Evolutionary conservation across 1,140 invertebrate genomes (phyloP).

Genomic region (Caenorhabditis brenneri): DNA sequence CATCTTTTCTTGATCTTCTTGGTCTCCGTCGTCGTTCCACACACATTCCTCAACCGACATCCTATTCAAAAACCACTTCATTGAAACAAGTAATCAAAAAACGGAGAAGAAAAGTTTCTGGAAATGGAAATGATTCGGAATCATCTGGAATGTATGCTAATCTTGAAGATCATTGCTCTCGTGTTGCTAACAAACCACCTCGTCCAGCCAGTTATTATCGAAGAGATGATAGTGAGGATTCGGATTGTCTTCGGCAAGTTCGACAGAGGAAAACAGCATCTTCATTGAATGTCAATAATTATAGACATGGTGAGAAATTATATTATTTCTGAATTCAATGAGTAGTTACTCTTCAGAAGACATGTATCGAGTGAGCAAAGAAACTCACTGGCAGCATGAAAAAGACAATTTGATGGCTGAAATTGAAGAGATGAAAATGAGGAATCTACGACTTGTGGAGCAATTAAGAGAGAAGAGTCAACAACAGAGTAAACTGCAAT

Average conservation of each 20-base stretch:
- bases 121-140: constrained; percentile 8
- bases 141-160: constrained; percentile 24
- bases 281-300: constrained; percentile 35
- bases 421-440: constrained; percentile 50
- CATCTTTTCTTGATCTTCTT: constrained; percentile 54
- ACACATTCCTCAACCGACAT: constrained; percentile 33
- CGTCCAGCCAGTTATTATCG: constrained; percentile 43
- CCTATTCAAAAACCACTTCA: constrained; percentile 13
- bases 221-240: constrained; percentile 46
- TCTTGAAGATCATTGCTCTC: constrained; percentile 13
- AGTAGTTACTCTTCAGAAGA: constrained; percentile 33
- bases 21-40: constrained; percentile 48
- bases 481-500: constrained; percentile 36
- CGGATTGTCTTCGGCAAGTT: constrained; percentile 17
- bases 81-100: constrained; percentile 10
- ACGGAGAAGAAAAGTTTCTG: constrained; percentile 3
- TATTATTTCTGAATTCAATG: too few relatives aligned
- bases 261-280: constrained; percentile 33
- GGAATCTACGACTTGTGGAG: constrained; percentile 46
- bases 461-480: constrained; percentile 49
- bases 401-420: constrained; percentile 48
- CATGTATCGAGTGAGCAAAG: constrained; percentile 39
- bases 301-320: constrained; percentile 18
- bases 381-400: constrained; percentile 43
- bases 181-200: background rate